Evolutionary conservation across 2,113 vertebrate genomes (phyloP).

Genomic region (Gymnorhina tibicen): DNA sequence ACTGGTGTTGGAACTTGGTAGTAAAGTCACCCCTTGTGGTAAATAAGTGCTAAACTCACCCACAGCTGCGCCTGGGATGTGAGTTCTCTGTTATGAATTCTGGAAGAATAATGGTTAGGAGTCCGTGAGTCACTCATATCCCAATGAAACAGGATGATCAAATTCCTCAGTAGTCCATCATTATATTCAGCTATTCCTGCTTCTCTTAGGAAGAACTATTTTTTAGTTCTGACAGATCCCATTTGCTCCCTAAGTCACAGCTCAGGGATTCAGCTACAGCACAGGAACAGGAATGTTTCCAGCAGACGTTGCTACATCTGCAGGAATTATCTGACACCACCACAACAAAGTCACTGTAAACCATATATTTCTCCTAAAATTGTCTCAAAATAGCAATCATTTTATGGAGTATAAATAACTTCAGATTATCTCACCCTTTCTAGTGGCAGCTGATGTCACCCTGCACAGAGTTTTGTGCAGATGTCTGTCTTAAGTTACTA

Average conservation of each 20-base stretch:
- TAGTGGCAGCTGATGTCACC: constrained; percentile 4
- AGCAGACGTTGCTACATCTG: neutral
- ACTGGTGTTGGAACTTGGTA: neutral
- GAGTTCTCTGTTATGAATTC: neutral
- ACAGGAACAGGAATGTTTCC: neutral
- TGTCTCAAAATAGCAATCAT: neutral
- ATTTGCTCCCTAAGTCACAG: neutral
- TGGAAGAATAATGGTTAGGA: neutral
- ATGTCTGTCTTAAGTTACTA: neutral
- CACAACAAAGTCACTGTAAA: neutral
- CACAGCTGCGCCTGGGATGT: neutral
- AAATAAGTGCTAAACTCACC: neutral
- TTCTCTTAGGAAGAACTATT: neutral
- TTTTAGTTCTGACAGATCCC: neutral
- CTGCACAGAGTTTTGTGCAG: neutral
- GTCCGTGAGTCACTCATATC: neutral
- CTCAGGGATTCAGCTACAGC: neutral
- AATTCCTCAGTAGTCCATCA: neutral
- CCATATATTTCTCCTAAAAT: neutral
- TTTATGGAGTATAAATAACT: constrained; percentile 8
- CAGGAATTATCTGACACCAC: neutral
- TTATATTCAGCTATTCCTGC: neutral
- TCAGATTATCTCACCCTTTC: neutral
- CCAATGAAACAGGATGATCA: neutral
- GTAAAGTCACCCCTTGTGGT: neutral